Conservation (phyloP, 2,888 invertebrate genomes). For the Hofmannophila pseudospretella region DNA sequence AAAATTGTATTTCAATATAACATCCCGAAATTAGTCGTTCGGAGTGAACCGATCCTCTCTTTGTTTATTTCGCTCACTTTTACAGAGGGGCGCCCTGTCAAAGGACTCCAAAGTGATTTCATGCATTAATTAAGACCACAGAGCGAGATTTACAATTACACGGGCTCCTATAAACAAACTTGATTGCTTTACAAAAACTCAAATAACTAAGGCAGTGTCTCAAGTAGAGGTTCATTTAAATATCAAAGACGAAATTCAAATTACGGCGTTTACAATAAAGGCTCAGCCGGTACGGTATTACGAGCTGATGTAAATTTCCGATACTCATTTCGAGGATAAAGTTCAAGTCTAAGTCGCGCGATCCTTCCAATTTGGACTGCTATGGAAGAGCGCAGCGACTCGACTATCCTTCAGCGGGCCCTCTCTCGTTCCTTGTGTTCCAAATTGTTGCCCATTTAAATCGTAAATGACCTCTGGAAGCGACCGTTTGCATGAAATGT, state of each 20-base stretch:
- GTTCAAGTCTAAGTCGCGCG: conserved; percentile 62
- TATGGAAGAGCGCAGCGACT: conserved; percentile 17
- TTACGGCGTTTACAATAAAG: conserved; percentile 77
- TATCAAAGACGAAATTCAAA: conserved; percentile 78
- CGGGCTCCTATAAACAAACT: conserved; percentile 73
- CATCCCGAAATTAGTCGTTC: conserved; percentile 31
- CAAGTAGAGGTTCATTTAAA: conserved; percentile 76
- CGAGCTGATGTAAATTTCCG: conserved; percentile 76
- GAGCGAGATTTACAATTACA: conserved; percentile 75
- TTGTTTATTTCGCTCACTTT: conserved; percentile 46
- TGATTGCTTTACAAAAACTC: conserved; percentile 78
- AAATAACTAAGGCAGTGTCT: conserved; percentile 78
- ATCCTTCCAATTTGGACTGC: conserved; percentile 38
- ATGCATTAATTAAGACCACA: conserved; percentile 73
- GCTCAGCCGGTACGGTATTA: conserved; percentile 71
- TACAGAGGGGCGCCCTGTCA: conserved; percentile 43
- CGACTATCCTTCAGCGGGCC: conserved; percentile 23
- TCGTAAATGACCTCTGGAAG: conserved; percentile 11
- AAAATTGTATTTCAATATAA: conserved; percentile 7
- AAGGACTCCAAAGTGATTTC: conserved; percentile 59
- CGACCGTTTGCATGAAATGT: conserved; percentile 5
- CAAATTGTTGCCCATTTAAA: conserved; percentile 12
- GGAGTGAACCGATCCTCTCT: conserved; percentile 32
- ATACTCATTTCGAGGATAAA: conserved; percentile 75
- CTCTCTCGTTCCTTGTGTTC: conserved; percentile 7